Conservation (phyloP, 2,797 vertebrate genomes). For the Silurus lanzhouensis region DNA sequence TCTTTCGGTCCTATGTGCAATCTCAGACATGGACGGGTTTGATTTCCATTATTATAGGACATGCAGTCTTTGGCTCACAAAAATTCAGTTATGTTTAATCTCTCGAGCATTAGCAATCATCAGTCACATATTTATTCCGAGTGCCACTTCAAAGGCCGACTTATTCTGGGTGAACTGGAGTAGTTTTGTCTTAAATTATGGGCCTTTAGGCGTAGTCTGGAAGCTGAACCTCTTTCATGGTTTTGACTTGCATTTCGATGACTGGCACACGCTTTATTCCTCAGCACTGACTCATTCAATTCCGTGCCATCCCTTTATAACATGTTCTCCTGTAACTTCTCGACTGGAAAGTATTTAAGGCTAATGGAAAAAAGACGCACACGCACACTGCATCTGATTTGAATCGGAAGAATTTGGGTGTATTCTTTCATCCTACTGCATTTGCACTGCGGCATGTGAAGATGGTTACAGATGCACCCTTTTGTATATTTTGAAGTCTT, state of each 20-base stretch:
- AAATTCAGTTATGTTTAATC: conserved; percentile 18
- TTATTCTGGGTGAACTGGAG: conserved; percentile 23
- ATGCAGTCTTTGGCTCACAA: not conserved
- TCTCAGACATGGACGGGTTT: not conserved
- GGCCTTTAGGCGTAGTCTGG: conserved; percentile 35
- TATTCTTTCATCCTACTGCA: not conserved
- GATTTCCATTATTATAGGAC: conserved; percentile 1
- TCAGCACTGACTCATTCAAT: conserved; percentile 26
- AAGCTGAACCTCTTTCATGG: conserved; percentile 32
- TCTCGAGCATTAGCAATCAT: conserved; percentile 17
- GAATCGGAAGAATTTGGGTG: not conserved
- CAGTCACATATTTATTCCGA: conserved; percentile 12
- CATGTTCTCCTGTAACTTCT: not conserved
- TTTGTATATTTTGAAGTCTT: not conserved
- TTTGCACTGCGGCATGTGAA: not conserved
- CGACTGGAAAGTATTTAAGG: conserved; percentile 9
- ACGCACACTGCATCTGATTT: not conserved
- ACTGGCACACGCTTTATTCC: conserved; percentile 20
- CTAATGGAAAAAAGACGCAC: not conserved
- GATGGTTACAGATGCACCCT: conserved; percentile 25
- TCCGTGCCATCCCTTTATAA: conserved; percentile 29
- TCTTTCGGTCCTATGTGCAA: not conserved
- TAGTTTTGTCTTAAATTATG: conserved; percentile 31
- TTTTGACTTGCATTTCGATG: conserved; percentile 26
- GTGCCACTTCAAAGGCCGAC: conserved; percentile 27